Conservation (phyloP, 2,888 invertebrate genomes). For the Tyria jacobaeae region DNA sequence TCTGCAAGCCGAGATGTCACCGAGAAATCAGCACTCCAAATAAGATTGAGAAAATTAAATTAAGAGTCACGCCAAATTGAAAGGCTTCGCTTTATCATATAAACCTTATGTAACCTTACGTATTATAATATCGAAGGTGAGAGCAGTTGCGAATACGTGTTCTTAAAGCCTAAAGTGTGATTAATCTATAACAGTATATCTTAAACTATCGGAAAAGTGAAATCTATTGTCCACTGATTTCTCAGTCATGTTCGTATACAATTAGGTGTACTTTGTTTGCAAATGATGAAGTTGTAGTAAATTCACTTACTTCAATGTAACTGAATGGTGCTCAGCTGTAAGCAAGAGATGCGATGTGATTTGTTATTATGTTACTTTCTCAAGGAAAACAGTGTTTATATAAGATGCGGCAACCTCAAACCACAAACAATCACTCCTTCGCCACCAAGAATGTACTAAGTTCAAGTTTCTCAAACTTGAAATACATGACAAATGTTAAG, state of each 20-base stretch:
- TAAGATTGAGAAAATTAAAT: too few relatives aligned
- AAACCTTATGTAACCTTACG: slow-evolving; percentile 6
- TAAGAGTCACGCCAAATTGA: not conserved
- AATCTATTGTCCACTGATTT: slow-evolving; percentile 45
- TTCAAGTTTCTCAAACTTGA: not conserved
- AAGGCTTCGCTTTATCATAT: not conserved
- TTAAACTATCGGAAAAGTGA: slow-evolving; percentile 53
- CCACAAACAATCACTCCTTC: not conserved
- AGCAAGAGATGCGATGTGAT: slow-evolving; percentile 15
- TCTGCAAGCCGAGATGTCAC: not conserved
- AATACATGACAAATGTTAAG: not conserved
- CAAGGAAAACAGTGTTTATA: slow-evolving; percentile 12
- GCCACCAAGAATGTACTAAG: not conserved
- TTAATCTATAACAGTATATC: slow-evolving; percentile 20
- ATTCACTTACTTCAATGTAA: slow-evolving; percentile 24
- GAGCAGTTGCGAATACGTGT: slow-evolving; percentile 15
- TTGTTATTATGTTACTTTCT: slow-evolving; percentile 30
- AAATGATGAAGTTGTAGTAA: slow-evolving; percentile 26
- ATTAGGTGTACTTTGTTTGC: slow-evolving; percentile 33
- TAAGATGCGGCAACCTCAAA: not conserved
- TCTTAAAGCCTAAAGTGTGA: slow-evolving; percentile 13
- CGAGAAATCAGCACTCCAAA: too few relatives aligned
- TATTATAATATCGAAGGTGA: slow-evolving; percentile 12
- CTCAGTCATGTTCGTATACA: slow-evolving; percentile 25
- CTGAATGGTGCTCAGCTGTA: slow-evolving; percentile 23